Percentiles rank a stretch among this genome's conserved stretches.
Evolutionary conservation across 2,888 invertebrate species (phyloP).

Genomic region (Meteorus colon): DNA sequence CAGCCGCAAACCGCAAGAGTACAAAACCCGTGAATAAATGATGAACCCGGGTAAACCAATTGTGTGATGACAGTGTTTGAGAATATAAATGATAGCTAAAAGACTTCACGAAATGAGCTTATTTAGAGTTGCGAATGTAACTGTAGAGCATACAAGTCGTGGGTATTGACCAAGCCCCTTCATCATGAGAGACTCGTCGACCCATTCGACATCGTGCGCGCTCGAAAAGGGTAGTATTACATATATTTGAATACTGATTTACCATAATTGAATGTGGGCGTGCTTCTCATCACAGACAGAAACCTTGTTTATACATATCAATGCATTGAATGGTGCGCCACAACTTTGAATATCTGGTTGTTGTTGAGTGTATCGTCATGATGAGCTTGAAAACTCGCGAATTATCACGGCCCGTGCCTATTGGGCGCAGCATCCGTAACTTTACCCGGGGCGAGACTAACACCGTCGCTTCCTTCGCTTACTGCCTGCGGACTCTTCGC

Average conservation of each 20-base stretch:
- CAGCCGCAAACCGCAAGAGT: conserved; percentile 10
- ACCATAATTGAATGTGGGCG: conserved; percentile 38
- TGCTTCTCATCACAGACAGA: conserved; percentile 42
- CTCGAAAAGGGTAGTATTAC: neutral
- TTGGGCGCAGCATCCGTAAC: conserved; percentile 49
- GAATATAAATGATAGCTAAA: neutral
- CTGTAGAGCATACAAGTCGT: conserved; percentile 2
- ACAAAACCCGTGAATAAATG: conserved; percentile 24
- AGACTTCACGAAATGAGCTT: neutral
- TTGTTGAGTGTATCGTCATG: conserved; percentile 27
- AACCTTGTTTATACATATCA: conserved; percentile 24
- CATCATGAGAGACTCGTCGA: conserved; percentile 16
- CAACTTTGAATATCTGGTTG: conserved; percentile 2
- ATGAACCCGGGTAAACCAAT: neutral
- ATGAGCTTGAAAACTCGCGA: conserved; percentile 31
- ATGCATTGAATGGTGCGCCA: conserved; percentile 11
- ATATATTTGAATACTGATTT: conserved; percentile 37
- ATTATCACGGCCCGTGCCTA: conserved; percentile 52
- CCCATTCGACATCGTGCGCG: conserved; percentile 27
- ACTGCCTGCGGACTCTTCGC: conserved; percentile 35
- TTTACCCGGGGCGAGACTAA: conserved; percentile 42
- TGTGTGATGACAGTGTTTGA: neutral
- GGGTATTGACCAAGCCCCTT: conserved; percentile 35
- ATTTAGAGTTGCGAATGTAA: neutral
- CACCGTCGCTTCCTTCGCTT: conserved; percentile 32